Conservation (phyloP, 2,888 invertebrate genomes). For the Amiota mariae region DNA sequence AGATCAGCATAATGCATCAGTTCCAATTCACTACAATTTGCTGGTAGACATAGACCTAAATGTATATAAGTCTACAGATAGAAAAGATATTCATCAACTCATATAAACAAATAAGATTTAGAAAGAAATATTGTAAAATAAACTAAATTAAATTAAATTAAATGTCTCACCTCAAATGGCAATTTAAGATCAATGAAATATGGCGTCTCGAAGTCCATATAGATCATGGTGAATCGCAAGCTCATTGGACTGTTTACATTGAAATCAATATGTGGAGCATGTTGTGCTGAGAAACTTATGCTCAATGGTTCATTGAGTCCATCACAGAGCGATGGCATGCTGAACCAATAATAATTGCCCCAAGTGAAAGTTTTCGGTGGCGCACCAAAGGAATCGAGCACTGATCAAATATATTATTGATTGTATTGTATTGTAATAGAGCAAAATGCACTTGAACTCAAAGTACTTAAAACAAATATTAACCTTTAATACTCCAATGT, state of each 20-base stretch:
- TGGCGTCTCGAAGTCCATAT: slow-evolving; percentile 61
- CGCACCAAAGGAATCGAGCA: slow-evolving; percentile 61
- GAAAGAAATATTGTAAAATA: neutral
- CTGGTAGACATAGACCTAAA: slow-evolving; percentile 74
- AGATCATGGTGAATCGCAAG: slow-evolving; percentile 58
- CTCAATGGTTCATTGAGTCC: slow-evolving; percentile 58
- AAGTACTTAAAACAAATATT: slow-evolving; percentile 13
- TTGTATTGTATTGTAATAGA: neutral
- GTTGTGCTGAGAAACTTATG: slow-evolving; percentile 54
- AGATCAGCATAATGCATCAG: slow-evolving; percentile 55
- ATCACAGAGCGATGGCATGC: slow-evolving; percentile 56
- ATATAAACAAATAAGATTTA: slow-evolving; percentile 21
- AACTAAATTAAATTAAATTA: slow-evolving; percentile 13
- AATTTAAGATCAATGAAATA: slow-evolving; percentile 60
- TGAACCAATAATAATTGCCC: slow-evolving; percentile 67
- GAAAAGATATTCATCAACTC: neutral
- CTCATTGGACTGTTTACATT: slow-evolving; percentile 60
- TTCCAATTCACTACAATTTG: slow-evolving; percentile 69
- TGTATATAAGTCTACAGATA: slow-evolving; percentile 63
- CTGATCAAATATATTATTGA: slow-evolving; percentile 42
- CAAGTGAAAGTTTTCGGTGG: slow-evolving; percentile 57
- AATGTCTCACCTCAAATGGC: slow-evolving; percentile 57
- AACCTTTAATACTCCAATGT: slow-evolving; percentile 63
- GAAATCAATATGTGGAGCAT: slow-evolving; percentile 40
- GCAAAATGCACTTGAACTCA: neutral